These are phyloP conservation scores for Caenorhabditis virilis DNA, from an alignment of 2,888 invertebrate species.

Conservation along the genomic window DNA sequence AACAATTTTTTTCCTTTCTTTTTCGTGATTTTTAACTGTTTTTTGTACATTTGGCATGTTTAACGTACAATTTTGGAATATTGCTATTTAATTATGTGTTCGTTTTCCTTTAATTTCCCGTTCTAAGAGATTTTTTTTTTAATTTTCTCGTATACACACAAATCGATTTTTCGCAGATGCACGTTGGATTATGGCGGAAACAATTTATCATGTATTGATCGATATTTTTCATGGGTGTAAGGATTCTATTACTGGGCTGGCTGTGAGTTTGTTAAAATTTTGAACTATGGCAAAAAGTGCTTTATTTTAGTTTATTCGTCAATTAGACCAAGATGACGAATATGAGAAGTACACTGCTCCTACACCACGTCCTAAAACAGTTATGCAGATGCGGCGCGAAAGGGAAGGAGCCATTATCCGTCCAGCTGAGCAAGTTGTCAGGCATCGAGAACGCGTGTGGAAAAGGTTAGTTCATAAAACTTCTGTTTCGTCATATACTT, in stretches of 20 bases:
- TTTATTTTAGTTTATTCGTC: conserved; percentile 33
- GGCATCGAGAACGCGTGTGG: conserved; percentile 28
- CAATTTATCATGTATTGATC: background rate
- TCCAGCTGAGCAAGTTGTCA: conserved; percentile 23
- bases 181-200: conserved; percentile 5
- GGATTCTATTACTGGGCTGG: conserved; percentile 35
- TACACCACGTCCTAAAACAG: conserved; percentile 8
- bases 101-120: background rate
- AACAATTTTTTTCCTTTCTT: conserved; percentile 24
- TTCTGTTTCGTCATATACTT: background rate
- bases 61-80: background rate
- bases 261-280: conserved; percentile 8
- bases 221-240: conserved; percentile 32
- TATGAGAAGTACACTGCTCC: conserved; percentile 18
- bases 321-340: conserved; percentile 36
- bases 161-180: conserved; percentile 5
- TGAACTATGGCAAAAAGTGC: too few species aligned
- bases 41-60: background rate
- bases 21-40: conserved; percentile 7
- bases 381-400: conserved; percentile 22
- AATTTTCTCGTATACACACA: too few species aligned
- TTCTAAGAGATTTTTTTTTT: background rate
- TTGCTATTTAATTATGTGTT: conserved; percentile 1
- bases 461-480: conserved; percentile 17
- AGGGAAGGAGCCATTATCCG: conserved; percentile 16